Conservation (phyloP, 1,140 invertebrate species). For the Teleopsis dalmanni region DNA sequence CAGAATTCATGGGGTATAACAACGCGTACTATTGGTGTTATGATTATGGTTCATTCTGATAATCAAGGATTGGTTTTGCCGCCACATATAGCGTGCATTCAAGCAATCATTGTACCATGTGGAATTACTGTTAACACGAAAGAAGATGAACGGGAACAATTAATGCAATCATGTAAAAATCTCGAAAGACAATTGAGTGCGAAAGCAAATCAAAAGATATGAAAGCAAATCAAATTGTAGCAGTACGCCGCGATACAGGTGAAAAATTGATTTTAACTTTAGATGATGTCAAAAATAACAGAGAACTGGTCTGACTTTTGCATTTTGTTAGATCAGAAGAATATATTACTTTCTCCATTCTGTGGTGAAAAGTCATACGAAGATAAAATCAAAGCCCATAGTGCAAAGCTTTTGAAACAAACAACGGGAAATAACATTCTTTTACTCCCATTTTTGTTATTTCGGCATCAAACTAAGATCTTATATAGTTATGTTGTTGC, state of each 20-base stretch:
- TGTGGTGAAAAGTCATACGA: slow-evolving; percentile 87
- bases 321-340: slow-evolving; percentile 73
- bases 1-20: slow-evolving; percentile 99
- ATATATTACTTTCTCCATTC: slow-evolving; percentile 86
- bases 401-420: slow-evolving; percentile 71
- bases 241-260: slow-evolving; percentile 81
- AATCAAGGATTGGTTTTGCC: slow-evolving; percentile 94
- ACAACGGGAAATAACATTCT: slow-evolving; percentile 98
- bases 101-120: slow-evolving; percentile 90
- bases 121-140: slow-evolving; percentile 82
- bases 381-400: slow-evolving; percentile 93
- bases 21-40: slow-evolving; percentile 88
- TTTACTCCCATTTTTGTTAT: slow-evolving; percentile 94
- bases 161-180: slow-evolving; percentile 66
- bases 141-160: slow-evolving; percentile 58
- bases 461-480: slow-evolving; percentile 78
- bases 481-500: slow-evolving; percentile 89
- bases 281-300: slow-evolving; percentile 54
- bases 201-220: slow-evolving; percentile 79
- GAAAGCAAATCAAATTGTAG: slow-evolving; percentile 75
- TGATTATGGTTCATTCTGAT: slow-evolving; percentile 96
- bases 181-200: slow-evolving; percentile 55
- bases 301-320: slow-evolving; percentile 79
- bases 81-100: slow-evolving; percentile 77
- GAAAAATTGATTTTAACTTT: slow-evolving; percentile 68